Base-by-base conservation (phyloP, 2,888 invertebrate species). In the Phengaris alcon region DNA sequence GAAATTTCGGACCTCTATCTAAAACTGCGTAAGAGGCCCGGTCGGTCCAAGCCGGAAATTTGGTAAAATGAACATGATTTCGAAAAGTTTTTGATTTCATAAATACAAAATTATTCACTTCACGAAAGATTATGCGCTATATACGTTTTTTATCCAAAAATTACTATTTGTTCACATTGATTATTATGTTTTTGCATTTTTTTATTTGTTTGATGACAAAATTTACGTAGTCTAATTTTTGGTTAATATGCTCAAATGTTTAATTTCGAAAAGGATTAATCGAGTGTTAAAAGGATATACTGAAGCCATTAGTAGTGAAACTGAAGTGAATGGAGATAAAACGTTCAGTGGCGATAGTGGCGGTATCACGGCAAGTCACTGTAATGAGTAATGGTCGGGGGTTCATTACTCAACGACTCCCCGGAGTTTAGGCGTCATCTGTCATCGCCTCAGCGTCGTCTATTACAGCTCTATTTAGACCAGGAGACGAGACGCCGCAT, bases 381-480 rank as follows among this genome's bases (percentile, higher is more conserved):
- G 88, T 82, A 84, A 84, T 85, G 84, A 84, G 83, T 84, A 84
- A 85, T 85, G 82, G 82, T 77, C 80, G 80, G 82, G 78, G 82
- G 84, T 87, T 89, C 91, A 90, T 91, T 90, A 90, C 87, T 90
- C 90, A 89, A 81, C 82, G 81, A 80, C 88, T 85, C 87, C 88
- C 87, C 85, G 85, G 84, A 87, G 88, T 86, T 88, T 85, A 86
- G 85, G 84, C 84, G 86, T 88, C 87, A 88, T 88, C 89, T 89
- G 89, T 89, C 90, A 86, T 84, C 88, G 84, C 81, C 79, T 78
- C 79, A 78, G 78, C 79, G 76, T 75, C 80, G 76, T 79, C 80
- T 78, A 79, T 80, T 80, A 79, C 77, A 79, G 79, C 78, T 79
- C 78, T 78, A 78, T 79, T 77, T 74, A 48, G 64, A 77, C 78